Evolutionary conservation across 2,888 invertebrate species (phyloP), one percentile per base, ranked within the genome.

Genomic region (Ptychoptera albimana): DNA sequence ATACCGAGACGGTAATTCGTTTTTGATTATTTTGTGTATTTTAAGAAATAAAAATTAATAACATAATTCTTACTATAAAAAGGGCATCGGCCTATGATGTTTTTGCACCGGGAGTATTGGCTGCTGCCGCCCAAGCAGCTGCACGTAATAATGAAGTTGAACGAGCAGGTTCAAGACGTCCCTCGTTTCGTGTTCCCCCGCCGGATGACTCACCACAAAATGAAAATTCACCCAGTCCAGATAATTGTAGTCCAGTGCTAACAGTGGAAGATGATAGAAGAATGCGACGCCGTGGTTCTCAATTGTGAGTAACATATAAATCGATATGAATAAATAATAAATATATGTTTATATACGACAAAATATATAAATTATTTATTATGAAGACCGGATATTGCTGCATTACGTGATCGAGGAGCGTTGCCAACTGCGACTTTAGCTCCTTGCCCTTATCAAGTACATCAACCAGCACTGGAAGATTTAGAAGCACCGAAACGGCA

Each of bases 41-140:
- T 49, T 2, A 45, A 63, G 64, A 49, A 64, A 64, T 5, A 23
- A 5, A 5, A 5, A 5, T 23, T 5, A 23, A 5, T 7, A 23
- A 23, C 3, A 23, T 35, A 5, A 23, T 23, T 3, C 7, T 23
- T 23, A 23, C 3, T 23, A 31, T 31, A 46, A 46, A 8, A 52
- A 71, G 83, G 55, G 82, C 82, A 49, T 87, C 87, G 36, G 86
- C 87, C 12, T 87, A 87, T 55, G 87, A 87, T 57, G 83, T 88
- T 11, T 85, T 82, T 54, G 77, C 79, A 2, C 78, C 80, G 2
- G 74, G 73, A 43, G 57, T 66, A 35, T 63, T 74, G 39, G 71
- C 66, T 32, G 64, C 64, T 7, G 56, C 57, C n/a, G 57, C 61
- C 13, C 58, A 57, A 51, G 53, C 58, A 42, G 59, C 57, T 10